Percentiles rank a stretch among this genome's conserved stretches.
phyloP scores from a whole-genome alignment of 2,113 vertebrate species.

The Ceuthmochares aereus region DNA sequence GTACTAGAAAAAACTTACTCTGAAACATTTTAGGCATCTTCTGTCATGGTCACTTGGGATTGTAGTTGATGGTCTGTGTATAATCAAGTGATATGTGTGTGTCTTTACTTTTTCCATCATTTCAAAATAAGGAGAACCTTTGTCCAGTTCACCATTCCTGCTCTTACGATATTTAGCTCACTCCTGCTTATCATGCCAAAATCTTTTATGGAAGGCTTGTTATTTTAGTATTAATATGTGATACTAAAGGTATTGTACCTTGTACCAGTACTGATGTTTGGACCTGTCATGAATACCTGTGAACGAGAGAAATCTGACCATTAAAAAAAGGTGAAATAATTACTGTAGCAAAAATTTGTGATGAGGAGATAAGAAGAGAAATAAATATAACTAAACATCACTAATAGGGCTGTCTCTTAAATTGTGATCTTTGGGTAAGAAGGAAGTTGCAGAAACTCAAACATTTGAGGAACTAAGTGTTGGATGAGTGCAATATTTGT shows the following conservation, averaged over 20 bases:
- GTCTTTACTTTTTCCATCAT: not conserved
- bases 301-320: not conserved
- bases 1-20: not conserved
- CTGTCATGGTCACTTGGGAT: not conserved
- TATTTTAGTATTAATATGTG: not conserved
- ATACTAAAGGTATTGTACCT: not conserved
- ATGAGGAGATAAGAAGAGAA: not conserved
- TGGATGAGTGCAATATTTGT: not conserved
- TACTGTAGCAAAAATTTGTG: not conserved
- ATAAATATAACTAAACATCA: not conserved
- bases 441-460: not conserved
- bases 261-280: not conserved
- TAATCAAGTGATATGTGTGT: not conserved
- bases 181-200: not conserved
- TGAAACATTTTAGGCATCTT: not conserved
- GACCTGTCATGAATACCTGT: not conserved
- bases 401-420: not conserved
- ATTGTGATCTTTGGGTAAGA: not conserved
- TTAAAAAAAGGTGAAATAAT: not conserved
- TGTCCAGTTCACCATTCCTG: not conserved
- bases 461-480: not conserved
- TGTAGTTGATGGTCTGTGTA: not conserved
- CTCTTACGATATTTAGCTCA: not conserved
- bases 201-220: not conserved
- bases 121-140: not conserved